Conservation (phyloP, 2,113 vertebrate genomes). For the Scalopus aquaticus region DNA sequence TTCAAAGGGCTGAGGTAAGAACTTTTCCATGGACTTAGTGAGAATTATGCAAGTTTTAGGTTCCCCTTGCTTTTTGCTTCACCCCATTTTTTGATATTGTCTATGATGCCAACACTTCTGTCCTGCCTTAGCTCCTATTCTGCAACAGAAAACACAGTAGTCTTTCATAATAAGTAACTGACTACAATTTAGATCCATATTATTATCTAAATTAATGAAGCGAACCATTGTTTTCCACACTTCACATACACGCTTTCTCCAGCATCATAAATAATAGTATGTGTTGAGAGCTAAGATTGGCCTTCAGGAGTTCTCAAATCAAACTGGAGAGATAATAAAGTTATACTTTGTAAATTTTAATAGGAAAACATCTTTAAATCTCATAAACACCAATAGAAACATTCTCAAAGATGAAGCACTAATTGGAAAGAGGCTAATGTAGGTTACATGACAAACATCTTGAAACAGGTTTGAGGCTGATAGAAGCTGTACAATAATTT, state of each 20-base stretch:
- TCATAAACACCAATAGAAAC: conserved; percentile 21
- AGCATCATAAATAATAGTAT: background rate
- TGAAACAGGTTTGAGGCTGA: background rate
- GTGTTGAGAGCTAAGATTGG: background rate
- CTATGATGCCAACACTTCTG: background rate
- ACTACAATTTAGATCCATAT: background rate
- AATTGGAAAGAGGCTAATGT: background rate
- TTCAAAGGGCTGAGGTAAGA: conserved; percentile 35
- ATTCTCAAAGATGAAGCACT: background rate
- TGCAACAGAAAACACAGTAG: background rate
- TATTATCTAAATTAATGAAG: background rate
- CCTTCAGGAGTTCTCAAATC: conserved; percentile 20
- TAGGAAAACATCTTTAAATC: background rate
- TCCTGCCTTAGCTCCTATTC: background rate
- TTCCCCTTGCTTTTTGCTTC: background rate
- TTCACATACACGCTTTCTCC: background rate
- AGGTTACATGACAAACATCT: background rate
- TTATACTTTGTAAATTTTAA: conserved; percentile 48
- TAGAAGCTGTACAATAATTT: background rate
- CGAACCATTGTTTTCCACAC: background rate
- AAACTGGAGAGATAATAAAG: conserved; percentile 24
- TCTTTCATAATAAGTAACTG: background rate
- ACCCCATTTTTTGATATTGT: background rate
- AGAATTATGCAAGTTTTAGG: background rate
- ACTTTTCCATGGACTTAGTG: background rate